A percentile compares a stretch with the other conserved stretches of the same genome.
These are phyloP conservation scores for Leptopterna dolabrata DNA, from an alignment of 2,888 invertebrate species.

Conservation along the genomic window DNA sequence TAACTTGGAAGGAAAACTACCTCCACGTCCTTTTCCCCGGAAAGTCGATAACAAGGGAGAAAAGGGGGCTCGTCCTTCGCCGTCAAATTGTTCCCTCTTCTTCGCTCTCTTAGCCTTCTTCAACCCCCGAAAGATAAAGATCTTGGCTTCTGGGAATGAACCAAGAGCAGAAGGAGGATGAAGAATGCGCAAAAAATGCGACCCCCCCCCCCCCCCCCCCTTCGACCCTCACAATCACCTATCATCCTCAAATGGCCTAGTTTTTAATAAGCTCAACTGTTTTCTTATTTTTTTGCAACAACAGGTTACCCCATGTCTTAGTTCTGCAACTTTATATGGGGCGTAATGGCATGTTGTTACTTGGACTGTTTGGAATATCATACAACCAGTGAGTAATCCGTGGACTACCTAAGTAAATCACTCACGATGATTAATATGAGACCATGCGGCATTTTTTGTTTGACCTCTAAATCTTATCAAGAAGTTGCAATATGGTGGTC, in stretches of 20 bases:
- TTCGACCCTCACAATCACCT: neutral
- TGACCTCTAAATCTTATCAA: too few relatives aligned
- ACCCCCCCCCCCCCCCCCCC: neutral
- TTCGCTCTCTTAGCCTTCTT: slow-evolving; percentile 13
- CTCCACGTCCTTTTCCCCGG: slow-evolving; percentile 14
- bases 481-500: too few relatives aligned
- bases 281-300: slow-evolving; percentile 7
- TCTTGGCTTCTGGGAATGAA: slow-evolving; percentile 34
- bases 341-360: too few relatives aligned
- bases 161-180: slow-evolving; percentile 9
- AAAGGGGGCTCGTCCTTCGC: slow-evolving; percentile 38
- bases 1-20: slow-evolving; percentile 53
- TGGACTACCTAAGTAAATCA: too few relatives aligned
- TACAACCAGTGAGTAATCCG: too few relatives aligned
- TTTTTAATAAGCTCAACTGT: slow-evolving; percentile 1
- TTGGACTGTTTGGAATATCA: too few relatives aligned
- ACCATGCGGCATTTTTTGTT: too few relatives aligned
- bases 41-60: slow-evolving; percentile 52
- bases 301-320: neutral
- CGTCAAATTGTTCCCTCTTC: slow-evolving; percentile 45
- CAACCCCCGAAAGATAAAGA: slow-evolving; percentile 40
- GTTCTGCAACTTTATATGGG: too few relatives aligned
- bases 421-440: too few relatives aligned
- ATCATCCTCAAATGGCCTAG: too few relatives aligned
- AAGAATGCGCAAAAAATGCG: neutral